Conservation (phyloP, 2,888 invertebrate genomes). For the Polyommatus icarus region DNA sequence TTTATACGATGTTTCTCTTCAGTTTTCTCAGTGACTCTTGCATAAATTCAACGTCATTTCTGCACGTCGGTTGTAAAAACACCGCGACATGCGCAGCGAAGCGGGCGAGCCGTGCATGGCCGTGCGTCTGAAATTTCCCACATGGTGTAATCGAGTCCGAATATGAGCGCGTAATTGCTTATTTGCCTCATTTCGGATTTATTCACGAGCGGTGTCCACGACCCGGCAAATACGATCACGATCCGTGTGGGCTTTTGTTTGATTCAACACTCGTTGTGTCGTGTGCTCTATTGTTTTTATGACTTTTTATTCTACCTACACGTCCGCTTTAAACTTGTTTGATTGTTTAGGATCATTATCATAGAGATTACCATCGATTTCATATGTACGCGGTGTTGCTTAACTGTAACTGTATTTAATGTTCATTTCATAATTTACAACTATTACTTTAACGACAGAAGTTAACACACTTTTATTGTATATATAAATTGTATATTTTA, state of each 20-base stretch:
- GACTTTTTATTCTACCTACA: not conserved
- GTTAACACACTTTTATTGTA: no score
- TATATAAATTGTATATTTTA: not conserved
- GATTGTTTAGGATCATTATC: constrained; percentile 2
- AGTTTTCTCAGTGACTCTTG: not conserved
- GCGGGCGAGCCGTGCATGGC: constrained; percentile 43
- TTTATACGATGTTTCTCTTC: not conserved
- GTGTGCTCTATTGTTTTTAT: constrained; percentile 16
- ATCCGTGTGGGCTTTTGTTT: constrained; percentile 39
- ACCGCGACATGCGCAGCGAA: constrained; percentile 7
- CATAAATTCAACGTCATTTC: not conserved
- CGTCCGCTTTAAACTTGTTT: constrained; percentile 12
- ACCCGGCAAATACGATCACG: constrained; percentile 46
- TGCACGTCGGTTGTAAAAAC: constrained; percentile 11
- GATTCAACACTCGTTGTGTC: constrained; percentile 34
- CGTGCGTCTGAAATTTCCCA: constrained; percentile 61
- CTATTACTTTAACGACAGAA: not conserved
- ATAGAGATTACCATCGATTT: not conserved
- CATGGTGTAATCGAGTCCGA: constrained; percentile 66
- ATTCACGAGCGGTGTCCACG: constrained; percentile 56
- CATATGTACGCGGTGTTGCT: not conserved
- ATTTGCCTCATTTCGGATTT: constrained; percentile 75
- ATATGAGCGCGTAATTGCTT: constrained; percentile 73
- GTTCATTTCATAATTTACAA: not conserved
- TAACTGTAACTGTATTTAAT: not conserved